These are phyloP conservation scores for Pogonomyrmex barbatus DNA, from an alignment of 1,140 invertebrate species.

Conservation along the genomic window DNA sequence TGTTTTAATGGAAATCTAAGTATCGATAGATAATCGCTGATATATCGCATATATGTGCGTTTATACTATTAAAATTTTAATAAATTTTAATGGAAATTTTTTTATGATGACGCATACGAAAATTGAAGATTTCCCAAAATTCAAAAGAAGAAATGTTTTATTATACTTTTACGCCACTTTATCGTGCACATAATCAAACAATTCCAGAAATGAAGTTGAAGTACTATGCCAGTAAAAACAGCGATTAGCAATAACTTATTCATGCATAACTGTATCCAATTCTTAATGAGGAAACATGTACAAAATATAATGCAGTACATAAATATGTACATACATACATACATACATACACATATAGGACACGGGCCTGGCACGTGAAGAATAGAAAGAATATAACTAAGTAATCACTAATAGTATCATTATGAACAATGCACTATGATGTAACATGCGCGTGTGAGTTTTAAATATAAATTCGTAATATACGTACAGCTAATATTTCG, in stretches of 20 bases:
- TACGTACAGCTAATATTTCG: not conserved
- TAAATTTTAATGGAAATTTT: not conserved
- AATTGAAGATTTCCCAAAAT: not conserved
- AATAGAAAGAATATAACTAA: not conserved
- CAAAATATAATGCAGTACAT: not conserved
- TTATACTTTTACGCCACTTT: not conserved
- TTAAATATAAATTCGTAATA: not conserved
- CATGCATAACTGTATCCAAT: not conserved
- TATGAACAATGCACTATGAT: constrained; percentile 10
- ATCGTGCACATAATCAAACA: not conserved
- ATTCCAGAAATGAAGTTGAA: not conserved
- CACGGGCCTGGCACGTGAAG: not conserved
- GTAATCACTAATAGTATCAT: constrained; percentile 10
- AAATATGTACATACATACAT: not conserved
- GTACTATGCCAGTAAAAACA: too few relatives aligned
- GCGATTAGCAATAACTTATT: not conserved
- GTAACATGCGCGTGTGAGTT: not conserved
- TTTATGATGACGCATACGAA: not conserved
- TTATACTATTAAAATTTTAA: not conserved
- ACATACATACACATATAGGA: not conserved
- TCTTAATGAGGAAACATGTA: not conserved
- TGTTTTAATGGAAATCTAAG: not conserved
- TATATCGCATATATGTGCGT: not conserved
- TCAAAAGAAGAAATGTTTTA: not conserved
- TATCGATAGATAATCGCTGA: not conserved